Percentiles rank a stretch among this genome's conserved stretches.
Conservation (phyloP, 2,888 invertebrate species). For the Masnerella sp. region DNA sequence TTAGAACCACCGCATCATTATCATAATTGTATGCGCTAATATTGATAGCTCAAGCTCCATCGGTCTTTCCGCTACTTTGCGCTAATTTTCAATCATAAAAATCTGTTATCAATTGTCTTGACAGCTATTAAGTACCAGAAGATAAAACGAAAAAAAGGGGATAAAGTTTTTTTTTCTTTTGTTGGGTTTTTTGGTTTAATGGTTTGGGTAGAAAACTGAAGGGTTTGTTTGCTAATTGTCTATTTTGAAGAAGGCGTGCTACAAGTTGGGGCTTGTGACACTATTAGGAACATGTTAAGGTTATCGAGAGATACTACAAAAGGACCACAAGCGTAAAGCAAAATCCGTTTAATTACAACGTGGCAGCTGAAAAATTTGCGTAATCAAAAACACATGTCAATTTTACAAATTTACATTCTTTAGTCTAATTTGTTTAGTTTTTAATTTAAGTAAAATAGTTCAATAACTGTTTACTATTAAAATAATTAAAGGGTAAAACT, state of each 20-base stretch:
- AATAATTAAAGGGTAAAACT: no score
- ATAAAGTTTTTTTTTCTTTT: no score
- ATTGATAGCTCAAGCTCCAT: constrained; percentile 53
- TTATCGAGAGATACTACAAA: constrained; percentile 75
- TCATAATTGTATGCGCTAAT: constrained; percentile 72
- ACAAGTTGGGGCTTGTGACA: constrained; percentile 65
- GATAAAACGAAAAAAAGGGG: no score
- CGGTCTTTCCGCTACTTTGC: background rate
- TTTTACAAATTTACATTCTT: background rate
- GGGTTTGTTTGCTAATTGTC: constrained; percentile 14
- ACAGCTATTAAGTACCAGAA: no score
- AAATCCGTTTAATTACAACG: constrained; percentile 25
- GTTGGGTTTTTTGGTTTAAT: no score
- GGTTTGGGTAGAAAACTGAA: background rate
- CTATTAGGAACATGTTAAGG: constrained; percentile 76
- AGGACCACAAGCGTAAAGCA: constrained; percentile 71
- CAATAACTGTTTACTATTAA: no score
- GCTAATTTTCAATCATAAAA: no score
- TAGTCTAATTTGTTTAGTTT: no score
- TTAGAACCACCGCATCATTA: constrained; percentile 71
- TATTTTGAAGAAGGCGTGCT: constrained; percentile 62
- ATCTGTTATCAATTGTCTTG: no score
- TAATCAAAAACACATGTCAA: constrained; percentile 35
- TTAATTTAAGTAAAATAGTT: no score
- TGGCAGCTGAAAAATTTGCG: constrained; percentile 19